A percentile compares a stretch with the other conserved stretches of the same genome.
Evolutionary conservation across 2,797 vertebrate species (phyloP).

Genomic region (Tarsius wallacei): DNA sequence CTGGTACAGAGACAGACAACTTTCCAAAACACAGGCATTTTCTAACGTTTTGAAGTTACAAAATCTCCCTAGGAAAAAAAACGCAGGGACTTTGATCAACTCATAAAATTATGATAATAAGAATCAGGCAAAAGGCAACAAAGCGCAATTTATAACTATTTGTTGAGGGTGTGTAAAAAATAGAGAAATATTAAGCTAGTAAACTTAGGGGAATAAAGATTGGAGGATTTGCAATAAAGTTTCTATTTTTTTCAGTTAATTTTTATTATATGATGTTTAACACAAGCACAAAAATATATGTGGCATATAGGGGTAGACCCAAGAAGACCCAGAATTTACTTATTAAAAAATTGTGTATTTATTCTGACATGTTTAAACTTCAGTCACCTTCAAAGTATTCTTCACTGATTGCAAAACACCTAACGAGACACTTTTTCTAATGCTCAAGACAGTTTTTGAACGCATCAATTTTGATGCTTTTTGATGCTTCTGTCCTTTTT

Average conservation of each 20-base stretch:
- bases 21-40: slow-evolving; percentile 29
- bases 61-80: slow-evolving; percentile 55
- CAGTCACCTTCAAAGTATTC: too few species aligned
- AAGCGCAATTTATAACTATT: slow-evolving; percentile 20
- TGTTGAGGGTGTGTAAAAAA: slow-evolving; percentile 19
- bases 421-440: too few species aligned
- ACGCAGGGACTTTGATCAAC: slow-evolving; percentile 57
- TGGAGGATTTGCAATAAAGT: slow-evolving; percentile 2
- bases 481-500: too few species aligned
- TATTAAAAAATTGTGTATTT: too few species aligned
- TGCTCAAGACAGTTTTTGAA: too few species aligned
- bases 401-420: too few species aligned
- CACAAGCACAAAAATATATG: slow-evolving; percentile 24
- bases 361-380: too few species aligned
- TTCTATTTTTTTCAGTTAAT: neutral
- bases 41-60: slow-evolving; percentile 61
- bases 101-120: neutral
- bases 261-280: slow-evolving; percentile 39
- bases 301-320: neutral
- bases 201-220: slow-evolving; percentile 18
- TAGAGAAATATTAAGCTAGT: slow-evolving; percentile 12
- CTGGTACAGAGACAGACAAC: slow-evolving; percentile 6
- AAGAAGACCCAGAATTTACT: too few species aligned
- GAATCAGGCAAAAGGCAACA: slow-evolving; percentile 57
- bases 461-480: too few species aligned